These are phyloP conservation scores for Sebastes trivittatus DNA, from an alignment of 2,797 vertebrate species.

Conservation along the genomic window DNA sequence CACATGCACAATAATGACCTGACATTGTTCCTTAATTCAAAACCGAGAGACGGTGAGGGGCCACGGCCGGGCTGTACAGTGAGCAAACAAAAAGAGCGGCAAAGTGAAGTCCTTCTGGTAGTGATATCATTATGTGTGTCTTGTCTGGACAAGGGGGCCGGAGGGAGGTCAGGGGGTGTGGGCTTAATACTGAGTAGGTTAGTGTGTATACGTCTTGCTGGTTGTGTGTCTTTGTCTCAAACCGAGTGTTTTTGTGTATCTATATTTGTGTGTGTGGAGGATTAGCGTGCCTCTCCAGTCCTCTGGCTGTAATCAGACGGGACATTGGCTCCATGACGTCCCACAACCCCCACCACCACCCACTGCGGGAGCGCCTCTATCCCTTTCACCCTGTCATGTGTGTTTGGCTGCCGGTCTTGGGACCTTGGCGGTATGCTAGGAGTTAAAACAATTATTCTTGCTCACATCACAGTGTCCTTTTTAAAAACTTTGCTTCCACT, in stretches of 20 bases:
- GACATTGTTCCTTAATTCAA: conserved; percentile 2
- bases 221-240: conserved; percentile 44
- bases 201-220: conserved; percentile 31
- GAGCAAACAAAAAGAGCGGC: conserved; percentile 73
- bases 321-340: conserved; percentile 93
- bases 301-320: conserved; percentile 88
- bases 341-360: conserved; percentile 71
- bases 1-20: conserved; percentile 19
- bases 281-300: conserved; percentile 79
- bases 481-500: not conserved
- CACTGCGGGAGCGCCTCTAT: conserved; percentile 67
- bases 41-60: conserved; percentile 13
- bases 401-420: conserved; percentile 62
- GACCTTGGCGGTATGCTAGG: conserved; percentile 61
- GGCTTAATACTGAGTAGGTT: conserved; percentile 50
- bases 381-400: conserved; percentile 70
- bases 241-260: conserved; percentile 28
- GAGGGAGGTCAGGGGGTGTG: conserved; percentile 53
- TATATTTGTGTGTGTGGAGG: conserved; percentile 45
- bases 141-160: conserved; percentile 58
- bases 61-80: conserved; percentile 22
- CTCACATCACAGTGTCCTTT: conserved; percentile 50
- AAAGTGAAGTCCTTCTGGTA: conserved; percentile 75
- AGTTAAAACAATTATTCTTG: conserved; percentile 70
- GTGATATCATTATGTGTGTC: conserved; percentile 84